Conservation (phyloP, 2,113 vertebrate genomes). For the Promerops cafer region DNA sequence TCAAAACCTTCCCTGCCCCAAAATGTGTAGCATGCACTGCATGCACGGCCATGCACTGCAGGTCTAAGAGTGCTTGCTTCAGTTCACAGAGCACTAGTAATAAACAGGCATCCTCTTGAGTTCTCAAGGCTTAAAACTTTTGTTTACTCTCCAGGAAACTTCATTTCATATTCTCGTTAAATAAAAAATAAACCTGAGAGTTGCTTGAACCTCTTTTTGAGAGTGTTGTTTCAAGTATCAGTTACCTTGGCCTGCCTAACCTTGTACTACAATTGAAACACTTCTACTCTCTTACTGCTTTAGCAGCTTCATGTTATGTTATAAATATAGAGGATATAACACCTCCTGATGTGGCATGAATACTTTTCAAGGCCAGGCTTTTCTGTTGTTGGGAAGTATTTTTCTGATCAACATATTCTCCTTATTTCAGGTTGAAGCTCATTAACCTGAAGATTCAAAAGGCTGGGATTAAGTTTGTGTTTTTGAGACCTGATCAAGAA, state of each 20-base stretch:
- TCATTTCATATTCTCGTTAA: not conserved
- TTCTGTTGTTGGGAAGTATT: not conserved
- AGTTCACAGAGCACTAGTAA: not conserved
- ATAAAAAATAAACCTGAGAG: not conserved
- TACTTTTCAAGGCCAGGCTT: not conserved
- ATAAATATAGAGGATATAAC: not conserved
- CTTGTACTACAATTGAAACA: not conserved
- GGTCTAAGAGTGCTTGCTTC: not conserved
- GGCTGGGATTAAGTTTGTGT: not conserved
- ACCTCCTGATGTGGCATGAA: not conserved
- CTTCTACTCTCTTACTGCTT: not conserved
- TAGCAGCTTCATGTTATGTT: not conserved
- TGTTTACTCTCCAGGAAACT: not conserved
- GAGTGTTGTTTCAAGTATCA: not conserved
- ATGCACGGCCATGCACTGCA: not conserved
- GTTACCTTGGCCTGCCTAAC: not conserved
- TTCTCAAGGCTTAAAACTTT: not conserved
- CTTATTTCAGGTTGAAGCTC: not conserved
- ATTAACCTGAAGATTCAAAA: not conserved
- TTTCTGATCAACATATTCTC: not conserved
- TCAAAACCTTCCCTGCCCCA: not conserved
- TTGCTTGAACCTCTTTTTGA: not conserved
- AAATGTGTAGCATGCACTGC: accelerated
- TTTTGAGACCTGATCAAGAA: not conserved
- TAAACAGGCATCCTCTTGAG: not conserved